phyloP scores from a whole-genome alignment of 2,797 vertebrate genomes.

The Lepilemur septentrionalis region DNA sequence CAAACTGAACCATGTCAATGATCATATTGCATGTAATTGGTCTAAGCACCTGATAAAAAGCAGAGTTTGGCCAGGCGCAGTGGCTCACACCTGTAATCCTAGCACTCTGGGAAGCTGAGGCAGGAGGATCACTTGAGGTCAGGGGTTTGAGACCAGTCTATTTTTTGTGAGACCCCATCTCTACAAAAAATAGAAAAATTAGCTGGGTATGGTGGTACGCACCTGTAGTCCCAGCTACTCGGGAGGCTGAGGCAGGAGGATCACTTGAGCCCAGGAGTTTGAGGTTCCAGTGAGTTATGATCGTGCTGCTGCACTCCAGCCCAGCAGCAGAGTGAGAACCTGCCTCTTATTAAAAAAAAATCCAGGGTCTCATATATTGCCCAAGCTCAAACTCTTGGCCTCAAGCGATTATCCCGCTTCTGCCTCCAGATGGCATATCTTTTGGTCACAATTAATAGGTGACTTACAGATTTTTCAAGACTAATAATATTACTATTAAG shows the following conservation, averaged over 20 bases:
- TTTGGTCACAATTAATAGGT: not conserved
- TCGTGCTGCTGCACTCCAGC: not conserved
- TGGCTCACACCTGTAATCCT: not conserved
- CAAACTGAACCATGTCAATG: not conserved
- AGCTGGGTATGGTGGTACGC: not conserved
- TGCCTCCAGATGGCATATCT: not conserved
- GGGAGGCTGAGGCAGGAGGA: not conserved
- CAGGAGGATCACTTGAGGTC: not conserved
- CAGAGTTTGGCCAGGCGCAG: not conserved
- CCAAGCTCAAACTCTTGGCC: not conserved
- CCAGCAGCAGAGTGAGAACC: not conserved
- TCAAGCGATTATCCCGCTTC: not conserved
- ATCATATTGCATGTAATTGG: not conserved
- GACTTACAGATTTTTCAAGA: constrained; percentile 11
- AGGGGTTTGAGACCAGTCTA: not conserved
- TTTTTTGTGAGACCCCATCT: not conserved
- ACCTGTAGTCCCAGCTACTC: not conserved
- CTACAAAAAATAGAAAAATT: not conserved
- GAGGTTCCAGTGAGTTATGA: not conserved
- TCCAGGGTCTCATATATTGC: not conserved
- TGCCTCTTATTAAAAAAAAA: not conserved
- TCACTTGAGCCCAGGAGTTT: not conserved
- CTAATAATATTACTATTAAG: not conserved
- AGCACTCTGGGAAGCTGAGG: not conserved
- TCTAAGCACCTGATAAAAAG: not conserved